These are phyloP conservation scores for Crambe crambe DNA, from an alignment of 37 sponge, comb jelly and placozoan species.

Conservation along the genomic window DNA sequence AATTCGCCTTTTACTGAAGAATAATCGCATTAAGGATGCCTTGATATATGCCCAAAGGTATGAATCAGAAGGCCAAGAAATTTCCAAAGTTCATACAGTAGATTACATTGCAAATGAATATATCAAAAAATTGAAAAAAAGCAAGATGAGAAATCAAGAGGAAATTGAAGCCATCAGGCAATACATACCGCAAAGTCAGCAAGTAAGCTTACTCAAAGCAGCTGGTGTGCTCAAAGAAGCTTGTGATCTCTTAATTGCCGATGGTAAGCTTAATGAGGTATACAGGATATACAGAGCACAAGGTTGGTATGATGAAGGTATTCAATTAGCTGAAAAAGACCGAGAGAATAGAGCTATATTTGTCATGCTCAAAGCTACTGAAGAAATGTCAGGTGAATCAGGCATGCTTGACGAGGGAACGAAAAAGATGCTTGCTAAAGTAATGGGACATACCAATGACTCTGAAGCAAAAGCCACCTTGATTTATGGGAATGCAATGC, in stretches of 20 bases:
- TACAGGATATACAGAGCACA: slow-evolving; percentile 20
- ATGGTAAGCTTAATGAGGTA: slow-evolving; percentile 2
- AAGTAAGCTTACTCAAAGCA: slow-evolving; percentile 8
- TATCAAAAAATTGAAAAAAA: not conserved
- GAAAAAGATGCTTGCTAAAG: not conserved
- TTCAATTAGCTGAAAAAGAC: slow-evolving; percentile 21
- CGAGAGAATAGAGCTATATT: not conserved
- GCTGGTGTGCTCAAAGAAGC: slow-evolving; percentile 6
- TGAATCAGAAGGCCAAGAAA: not conserved
- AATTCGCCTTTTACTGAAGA: not conserved
- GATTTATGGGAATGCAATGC: slow-evolving; percentile 3
- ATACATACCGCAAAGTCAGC: slow-evolving; percentile 1
- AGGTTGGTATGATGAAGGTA: slow-evolving; percentile 26
- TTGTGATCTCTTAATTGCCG: slow-evolving; percentile 6
- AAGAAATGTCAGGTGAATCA: not conserved
- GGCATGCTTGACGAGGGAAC: too few relatives aligned
- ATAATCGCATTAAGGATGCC: slow-evolving; percentile 6
- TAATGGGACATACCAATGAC: not conserved
- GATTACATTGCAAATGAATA: not conserved
- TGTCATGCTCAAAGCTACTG: slow-evolving; percentile 2
- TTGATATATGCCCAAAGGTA: slow-evolving; percentile 20
- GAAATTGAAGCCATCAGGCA: not conserved
- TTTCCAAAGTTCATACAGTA: not conserved
- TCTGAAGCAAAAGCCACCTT: not conserved
- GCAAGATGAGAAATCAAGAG: not conserved